phyloP scores from a whole-genome alignment of 2,888 invertebrate species.

The Alentia gelatinosa region DNA sequence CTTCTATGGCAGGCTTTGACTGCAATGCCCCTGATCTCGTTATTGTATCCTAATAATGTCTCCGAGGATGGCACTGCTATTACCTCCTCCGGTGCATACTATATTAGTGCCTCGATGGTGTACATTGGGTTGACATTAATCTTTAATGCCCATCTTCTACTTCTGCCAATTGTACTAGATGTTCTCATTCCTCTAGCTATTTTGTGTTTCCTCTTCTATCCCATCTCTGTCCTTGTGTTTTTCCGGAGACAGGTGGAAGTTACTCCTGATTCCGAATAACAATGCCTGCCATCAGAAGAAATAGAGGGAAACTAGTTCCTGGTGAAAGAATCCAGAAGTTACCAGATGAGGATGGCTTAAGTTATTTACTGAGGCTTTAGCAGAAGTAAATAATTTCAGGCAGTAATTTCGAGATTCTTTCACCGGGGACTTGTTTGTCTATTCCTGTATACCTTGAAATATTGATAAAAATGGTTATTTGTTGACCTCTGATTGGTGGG shows the following conservation, averaged over 20 bases:
- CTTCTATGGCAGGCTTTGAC: slow-evolving; percentile 55
- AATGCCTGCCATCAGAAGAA: too few species aligned
- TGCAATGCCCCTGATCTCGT: not conserved
- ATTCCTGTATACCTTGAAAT: too few species aligned
- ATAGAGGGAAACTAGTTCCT: too few species aligned
- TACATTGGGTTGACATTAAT: not conserved
- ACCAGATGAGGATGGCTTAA: too few species aligned
- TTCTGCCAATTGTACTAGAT: not conserved
- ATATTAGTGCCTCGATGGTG: not conserved
- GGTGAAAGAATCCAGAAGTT: too few species aligned
- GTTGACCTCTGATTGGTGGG: too few species aligned
- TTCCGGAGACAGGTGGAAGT: slow-evolving; percentile 21
- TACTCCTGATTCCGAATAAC: not conserved
- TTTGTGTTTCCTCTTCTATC: slow-evolving; percentile 23
- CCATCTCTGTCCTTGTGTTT: not conserved
- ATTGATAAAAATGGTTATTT: too few species aligned
- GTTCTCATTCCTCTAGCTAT: not conserved
- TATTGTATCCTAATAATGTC: not conserved
- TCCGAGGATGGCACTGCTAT: not conserved
- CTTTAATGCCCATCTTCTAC: slow-evolving; percentile 18
- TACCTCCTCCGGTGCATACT: not conserved
- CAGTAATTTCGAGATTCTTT: too few species aligned
- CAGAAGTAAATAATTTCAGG: too few species aligned
- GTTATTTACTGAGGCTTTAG: too few species aligned
- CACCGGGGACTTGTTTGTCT: too few species aligned